phyloP scores from a whole-genome alignment of 2,888 invertebrate genomes.

The Leistus spinibarbis region DNA sequence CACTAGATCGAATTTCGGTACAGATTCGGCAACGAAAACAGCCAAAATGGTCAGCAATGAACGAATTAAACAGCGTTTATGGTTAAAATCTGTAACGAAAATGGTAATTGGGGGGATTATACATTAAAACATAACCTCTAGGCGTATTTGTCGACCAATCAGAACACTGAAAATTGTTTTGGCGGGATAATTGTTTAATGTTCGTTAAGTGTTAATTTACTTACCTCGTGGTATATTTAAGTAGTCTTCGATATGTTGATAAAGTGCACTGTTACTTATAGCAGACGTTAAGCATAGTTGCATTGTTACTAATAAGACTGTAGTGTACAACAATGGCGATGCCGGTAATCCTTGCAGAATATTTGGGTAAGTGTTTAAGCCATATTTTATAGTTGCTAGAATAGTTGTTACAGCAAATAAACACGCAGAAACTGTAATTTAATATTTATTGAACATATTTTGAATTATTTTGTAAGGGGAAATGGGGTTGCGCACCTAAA shows the following conservation, averaged over 20 bases:
- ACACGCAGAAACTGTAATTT: constrained; percentile 20
- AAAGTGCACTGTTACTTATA: constrained; percentile 78
- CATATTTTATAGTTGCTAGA: constrained; percentile 70
- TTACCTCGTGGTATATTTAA: constrained; percentile 75
- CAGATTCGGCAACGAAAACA: constrained; percentile 78
- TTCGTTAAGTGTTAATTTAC: too few relatives aligned
- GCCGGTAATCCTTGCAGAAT: constrained; percentile 71
- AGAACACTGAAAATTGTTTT: neutral
- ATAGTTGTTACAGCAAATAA: constrained; percentile 69
- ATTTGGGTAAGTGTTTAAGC: constrained; percentile 60
- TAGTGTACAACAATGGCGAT: constrained; percentile 67
- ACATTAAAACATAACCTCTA: neutral
- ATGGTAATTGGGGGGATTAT: neutral
- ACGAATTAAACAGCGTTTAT: constrained; percentile 73
- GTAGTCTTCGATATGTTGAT: constrained; percentile 81
- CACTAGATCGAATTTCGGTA: constrained; percentile 85
- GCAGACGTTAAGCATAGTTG: constrained; percentile 80
- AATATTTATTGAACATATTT: constrained; percentile 7
- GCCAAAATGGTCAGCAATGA: constrained; percentile 72
- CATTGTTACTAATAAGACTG: constrained; percentile 75
- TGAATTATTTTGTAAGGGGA: neutral
- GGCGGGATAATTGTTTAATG: neutral
- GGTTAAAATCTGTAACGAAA: constrained; percentile 71
- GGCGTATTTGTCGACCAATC: neutral
- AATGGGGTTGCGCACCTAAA: constrained; percentile 59